Evolutionary conservation across 2,888 invertebrate species (phyloP).

Genomic region (Drosophila glabriapex): DNA sequence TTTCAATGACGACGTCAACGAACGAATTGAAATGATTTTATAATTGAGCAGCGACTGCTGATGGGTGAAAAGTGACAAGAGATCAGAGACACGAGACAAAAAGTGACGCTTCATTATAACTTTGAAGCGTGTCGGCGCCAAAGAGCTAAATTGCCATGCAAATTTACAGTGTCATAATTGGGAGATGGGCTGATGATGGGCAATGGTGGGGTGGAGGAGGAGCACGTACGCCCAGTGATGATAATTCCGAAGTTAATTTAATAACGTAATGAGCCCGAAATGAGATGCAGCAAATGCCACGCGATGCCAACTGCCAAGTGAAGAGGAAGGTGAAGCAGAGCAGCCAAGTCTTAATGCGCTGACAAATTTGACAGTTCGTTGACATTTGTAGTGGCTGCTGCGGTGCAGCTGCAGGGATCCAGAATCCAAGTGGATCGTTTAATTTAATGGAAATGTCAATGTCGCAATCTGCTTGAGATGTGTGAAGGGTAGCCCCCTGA

Average conservation of each 20-base stretch:
- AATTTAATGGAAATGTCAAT: constrained; percentile 67
- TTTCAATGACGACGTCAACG: constrained; percentile 41
- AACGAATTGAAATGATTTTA: constrained; percentile 37
- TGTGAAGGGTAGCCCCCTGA: constrained; percentile 22
- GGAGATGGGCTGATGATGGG: neutral
- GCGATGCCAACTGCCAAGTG: constrained; percentile 4
- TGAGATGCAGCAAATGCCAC: constrained; percentile 44
- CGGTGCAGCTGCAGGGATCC: constrained; percentile 1
- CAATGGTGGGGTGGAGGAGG: neutral
- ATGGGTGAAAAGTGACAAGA: constrained; percentile 3
- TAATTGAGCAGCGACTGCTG: constrained; percentile 43
- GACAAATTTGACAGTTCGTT: constrained; percentile 72
- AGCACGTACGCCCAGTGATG: constrained; percentile 20
- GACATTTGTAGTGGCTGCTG: constrained; percentile 56
- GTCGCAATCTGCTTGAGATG: constrained; percentile 53
- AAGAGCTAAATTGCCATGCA: constrained; percentile 44
- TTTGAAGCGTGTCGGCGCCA: constrained; percentile 42
- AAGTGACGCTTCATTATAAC: constrained; percentile 21
- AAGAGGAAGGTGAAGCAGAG: constrained; percentile 8
- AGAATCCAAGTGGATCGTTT: constrained; percentile 22
- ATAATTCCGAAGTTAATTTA: constrained; percentile 63
- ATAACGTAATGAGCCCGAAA: constrained; percentile 62
- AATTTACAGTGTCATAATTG: constrained; percentile 49
- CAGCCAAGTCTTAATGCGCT: constrained; percentile 32
- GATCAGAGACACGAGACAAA: neutral